These are phyloP conservation scores for Diacarnus erythraeanus DNA, from an alignment of 37 sponge, comb jelly and placozoan genomes.

Conservation along the genomic window DNA sequence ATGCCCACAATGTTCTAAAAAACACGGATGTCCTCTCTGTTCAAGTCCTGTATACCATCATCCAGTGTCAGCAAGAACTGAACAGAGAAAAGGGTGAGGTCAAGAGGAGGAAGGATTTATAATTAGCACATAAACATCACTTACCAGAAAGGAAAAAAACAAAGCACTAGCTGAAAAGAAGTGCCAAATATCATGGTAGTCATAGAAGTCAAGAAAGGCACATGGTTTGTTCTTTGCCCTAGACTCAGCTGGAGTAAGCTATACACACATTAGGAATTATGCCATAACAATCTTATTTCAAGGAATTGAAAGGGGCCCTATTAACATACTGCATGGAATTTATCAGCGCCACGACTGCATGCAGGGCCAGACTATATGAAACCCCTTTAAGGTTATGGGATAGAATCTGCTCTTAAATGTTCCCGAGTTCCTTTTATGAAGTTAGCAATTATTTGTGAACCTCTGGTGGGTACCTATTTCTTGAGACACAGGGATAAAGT, in stretches of 20 bases:
- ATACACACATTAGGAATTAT: constrained; percentile 4
- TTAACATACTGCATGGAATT: too few species aligned
- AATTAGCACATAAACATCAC: constrained; percentile 11
- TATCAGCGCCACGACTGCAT: too few species aligned
- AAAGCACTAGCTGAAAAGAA: constrained; percentile 92
- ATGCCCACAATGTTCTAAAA: too few species aligned
- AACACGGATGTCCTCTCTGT: constrained; percentile 38
- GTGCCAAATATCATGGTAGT: constrained; percentile 98
- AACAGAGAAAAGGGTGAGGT: not conserved
- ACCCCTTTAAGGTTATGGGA: too few species aligned
- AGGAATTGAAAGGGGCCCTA: too few species aligned
- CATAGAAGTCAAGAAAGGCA: constrained; percentile 82
- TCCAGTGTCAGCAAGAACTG: constrained; percentile 73
- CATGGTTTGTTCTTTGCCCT: constrained; percentile 70
- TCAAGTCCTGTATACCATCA: constrained; percentile 47
- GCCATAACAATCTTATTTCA: too few species aligned
- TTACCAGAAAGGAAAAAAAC: constrained; percentile 92
- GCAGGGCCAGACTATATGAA: too few species aligned
- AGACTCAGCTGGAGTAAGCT: constrained; percentile 65
- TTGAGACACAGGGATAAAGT: too few species aligned
- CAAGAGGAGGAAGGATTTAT: not conserved
- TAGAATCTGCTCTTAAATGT: too few species aligned
- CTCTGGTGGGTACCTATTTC: too few species aligned
- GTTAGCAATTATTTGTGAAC: too few species aligned
- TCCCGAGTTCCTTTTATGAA: too few species aligned